Base-by-base conservation (phyloP, 2,113 vertebrate species). In the Numenius arquata region DNA sequence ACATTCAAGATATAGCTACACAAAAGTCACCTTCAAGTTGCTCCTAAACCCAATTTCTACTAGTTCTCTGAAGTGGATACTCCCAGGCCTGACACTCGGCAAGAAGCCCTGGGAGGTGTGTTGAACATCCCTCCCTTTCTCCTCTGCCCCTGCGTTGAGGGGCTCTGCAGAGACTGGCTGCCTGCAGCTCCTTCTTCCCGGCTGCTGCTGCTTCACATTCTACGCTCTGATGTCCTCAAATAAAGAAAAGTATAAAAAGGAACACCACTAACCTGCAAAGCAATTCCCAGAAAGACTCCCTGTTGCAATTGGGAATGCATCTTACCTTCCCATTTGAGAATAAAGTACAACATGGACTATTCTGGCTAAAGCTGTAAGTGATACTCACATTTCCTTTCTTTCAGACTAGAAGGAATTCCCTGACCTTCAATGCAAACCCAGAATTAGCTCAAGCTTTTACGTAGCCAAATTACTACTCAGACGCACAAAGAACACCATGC, bases 191-290 rank as follows among this genome's bases (percentile, higher is more conserved):
- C 38, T 43, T 68, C 79, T 47, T 71, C 50, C 56, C 19, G 14
- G 21, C 34, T 18, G 40, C 70, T 36, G 32, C 74, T 55, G 40
- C 32, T 94, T 67, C 45, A 19, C 32, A 20, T 62, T 45, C 67
- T 47, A 41, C 0, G 0, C 30, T 52, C 13, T 67, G 41, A 22
- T 45, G 27, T 10, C 47, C 27, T 0, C 38, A 48, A 25, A 17
- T 0, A 67, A 13, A 68, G 38, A 34, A 23, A 67, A 67, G 59
- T 5, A 62, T 2, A 80, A 59, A 84, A 92, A 68, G 27, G 7
- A 77, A 53, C 13, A 53, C 11, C 32, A 20, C 40, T 25, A 68
- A 53, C 38, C 13, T 58, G 63, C 15, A 41, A 77, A 85, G 34
- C 25, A 78, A 59, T 15, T 65, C 27, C 79, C 55, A 85, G 76